phyloP scores from a whole-genome alignment of 1,140 invertebrate genomes.

The Orius laevigatus region DNA sequence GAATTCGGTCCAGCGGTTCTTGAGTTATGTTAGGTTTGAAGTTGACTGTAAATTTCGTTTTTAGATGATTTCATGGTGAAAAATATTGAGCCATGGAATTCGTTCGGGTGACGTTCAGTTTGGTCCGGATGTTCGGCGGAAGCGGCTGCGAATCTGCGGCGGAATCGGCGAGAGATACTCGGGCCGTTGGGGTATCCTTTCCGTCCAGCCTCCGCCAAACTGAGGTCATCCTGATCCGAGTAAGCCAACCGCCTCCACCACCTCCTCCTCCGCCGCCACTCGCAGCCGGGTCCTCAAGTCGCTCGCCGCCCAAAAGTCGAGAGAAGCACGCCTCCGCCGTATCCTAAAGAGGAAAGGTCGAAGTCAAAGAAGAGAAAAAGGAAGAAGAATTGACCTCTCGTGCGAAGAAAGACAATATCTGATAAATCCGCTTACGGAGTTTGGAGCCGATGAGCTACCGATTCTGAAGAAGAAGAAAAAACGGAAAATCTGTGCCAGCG shows the following conservation, averaged over 20 bases:
- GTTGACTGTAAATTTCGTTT: too few relatives aligned
- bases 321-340: constrained; percentile 26
- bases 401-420: constrained; percentile 52
- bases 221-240: constrained; percentile 44
- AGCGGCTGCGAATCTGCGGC: constrained; percentile 80
- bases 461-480: constrained; percentile 5
- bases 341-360: constrained; percentile 20
- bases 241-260: constrained; percentile 31
- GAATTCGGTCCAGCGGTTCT: too few relatives aligned
- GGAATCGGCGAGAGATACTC: constrained; percentile 66
- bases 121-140: constrained; percentile 83
- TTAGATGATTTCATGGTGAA: too few relatives aligned
- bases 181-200: constrained; percentile 80
- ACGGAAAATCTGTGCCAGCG: constrained; percentile 9
- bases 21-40: too few relatives aligned
- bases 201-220: constrained; percentile 92
- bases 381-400: constrained; percentile 15
- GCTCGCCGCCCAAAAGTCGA: constrained; percentile 16
- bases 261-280: constrained; percentile 27
- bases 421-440: constrained; percentile 78
- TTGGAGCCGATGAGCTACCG: constrained; percentile 31
- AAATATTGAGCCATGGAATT: constrained; percentile 97
- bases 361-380: constrained; percentile 10
- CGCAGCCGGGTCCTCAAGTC: constrained; percentile 13
- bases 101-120: constrained; percentile 92